Percentiles rank a stretch among this genome's conserved stretches.
These are phyloP conservation scores for Meandrina meandrites DNA, from an alignment of 92 coral and sea anemone genomes.

Conservation along the genomic window DNA sequence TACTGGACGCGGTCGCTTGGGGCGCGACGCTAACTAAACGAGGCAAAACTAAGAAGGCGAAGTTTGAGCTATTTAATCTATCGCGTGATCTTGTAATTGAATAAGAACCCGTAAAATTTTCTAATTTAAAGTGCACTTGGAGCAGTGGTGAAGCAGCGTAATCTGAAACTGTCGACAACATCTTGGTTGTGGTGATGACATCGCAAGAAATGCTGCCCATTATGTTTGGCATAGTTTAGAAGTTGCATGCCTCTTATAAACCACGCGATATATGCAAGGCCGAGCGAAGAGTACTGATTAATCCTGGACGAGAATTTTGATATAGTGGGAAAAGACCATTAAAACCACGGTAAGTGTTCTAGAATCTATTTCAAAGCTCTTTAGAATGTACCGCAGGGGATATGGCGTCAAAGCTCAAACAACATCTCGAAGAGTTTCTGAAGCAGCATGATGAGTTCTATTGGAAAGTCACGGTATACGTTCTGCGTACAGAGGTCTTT, in stretches of 20 bases:
- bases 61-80: slow-evolving; percentile 3
- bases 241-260: neutral
- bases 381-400: neutral
- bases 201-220: neutral
- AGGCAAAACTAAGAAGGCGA: neutral
- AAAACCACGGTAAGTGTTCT: neutral
- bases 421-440: neutral
- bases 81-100: slow-evolving; percentile 13
- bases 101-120: slow-evolving; percentile 12
- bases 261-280: neutral
- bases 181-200: slow-evolving; percentile 4
- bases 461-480: neutral
- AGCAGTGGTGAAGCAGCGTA: neutral
- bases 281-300: neutral
- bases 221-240: slow-evolving; percentile 15
- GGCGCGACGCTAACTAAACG: neutral
- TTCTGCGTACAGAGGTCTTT: neutral
- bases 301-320: neutral
- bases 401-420: neutral
- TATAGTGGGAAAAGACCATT: neutral
- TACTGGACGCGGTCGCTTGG: neutral
- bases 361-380: neutral
- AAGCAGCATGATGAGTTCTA: neutral
- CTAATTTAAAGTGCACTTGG: neutral
- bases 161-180: slow-evolving; percentile 11